A percentile compares a stretch with the other conserved stretches of the same genome.
Conservation (phyloP, 2,797 vertebrate genomes). For the Oreochromis grahami region DNA sequence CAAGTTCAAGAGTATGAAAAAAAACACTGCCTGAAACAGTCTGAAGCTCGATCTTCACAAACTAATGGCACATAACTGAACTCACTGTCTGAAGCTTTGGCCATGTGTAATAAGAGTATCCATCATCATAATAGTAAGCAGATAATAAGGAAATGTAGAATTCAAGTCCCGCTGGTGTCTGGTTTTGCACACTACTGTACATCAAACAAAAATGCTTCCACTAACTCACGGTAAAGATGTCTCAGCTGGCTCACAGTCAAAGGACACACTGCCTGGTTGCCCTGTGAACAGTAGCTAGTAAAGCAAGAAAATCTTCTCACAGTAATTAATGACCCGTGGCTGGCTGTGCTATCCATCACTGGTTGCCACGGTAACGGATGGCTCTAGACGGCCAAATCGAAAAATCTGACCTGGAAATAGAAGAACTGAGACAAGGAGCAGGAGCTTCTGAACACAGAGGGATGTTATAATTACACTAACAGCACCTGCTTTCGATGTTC, state of each 20-base stretch:
- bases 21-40: neutral
- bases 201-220: neutral
- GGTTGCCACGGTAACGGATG: conserved; percentile 23
- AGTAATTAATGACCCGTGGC: conserved; percentile 31
- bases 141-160: neutral
- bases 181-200: neutral
- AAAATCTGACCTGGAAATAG: conserved; percentile 3
- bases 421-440: neutral
- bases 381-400: neutral
- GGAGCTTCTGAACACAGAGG: neutral
- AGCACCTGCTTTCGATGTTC: neutral
- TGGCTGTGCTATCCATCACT: conserved; percentile 11
- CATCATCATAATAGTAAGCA: neutral
- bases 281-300: conserved; percentile 7
- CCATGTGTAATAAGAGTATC: neutral
- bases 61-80: neutral
- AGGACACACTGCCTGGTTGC: neutral
- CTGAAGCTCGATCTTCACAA: neutral
- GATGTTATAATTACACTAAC: neutral
- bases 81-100: neutral
- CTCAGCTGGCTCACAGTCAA: conserved; percentile 7
- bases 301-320: conserved; percentile 10
- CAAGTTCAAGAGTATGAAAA: rapidly evolving
- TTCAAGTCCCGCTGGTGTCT: neutral
- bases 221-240: neutral